Percentiles rank a stretch among this genome's conserved stretches.
Evolutionary conservation across 2,113 vertebrate genomes (phyloP).

Genomic region (Antechinus flavipes): DNA sequence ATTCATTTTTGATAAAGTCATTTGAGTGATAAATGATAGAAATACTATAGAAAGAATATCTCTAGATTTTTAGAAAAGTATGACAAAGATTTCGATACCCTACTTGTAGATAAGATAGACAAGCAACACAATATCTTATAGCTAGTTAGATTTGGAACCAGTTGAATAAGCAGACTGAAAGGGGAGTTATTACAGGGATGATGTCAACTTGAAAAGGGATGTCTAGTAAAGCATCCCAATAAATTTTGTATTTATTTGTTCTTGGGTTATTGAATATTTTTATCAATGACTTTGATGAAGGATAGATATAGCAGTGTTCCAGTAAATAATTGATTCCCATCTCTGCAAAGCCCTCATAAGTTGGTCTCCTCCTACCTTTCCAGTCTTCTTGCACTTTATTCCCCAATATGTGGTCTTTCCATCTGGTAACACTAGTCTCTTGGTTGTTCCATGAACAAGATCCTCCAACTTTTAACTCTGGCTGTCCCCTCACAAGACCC

Average conservation of each 20-base stretch:
- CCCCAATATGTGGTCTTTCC: neutral
- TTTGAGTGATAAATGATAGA: neutral
- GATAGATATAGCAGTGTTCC: neutral
- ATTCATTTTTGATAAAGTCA: neutral
- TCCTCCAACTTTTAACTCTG: neutral
- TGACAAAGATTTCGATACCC: neutral
- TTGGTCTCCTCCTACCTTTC: neutral
- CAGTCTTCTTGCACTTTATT: neutral
- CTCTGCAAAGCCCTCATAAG: neutral
- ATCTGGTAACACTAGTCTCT: neutral
- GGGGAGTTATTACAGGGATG: neutral
- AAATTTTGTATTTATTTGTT: neutral
- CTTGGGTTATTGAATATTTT: neutral
- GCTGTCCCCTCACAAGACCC: neutral
- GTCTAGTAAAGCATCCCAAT: neutral
- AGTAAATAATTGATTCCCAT: neutral
- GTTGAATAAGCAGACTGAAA: neutral
- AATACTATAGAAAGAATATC: neutral
- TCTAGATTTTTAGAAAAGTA: neutral
- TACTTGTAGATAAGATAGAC: neutral
- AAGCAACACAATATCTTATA: neutral
- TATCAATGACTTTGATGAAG: neutral
- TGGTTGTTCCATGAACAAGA: neutral
- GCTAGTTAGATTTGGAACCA: neutral
- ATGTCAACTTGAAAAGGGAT: neutral